These are phyloP conservation scores for Nudaria mundana DNA, from an alignment of 2,888 invertebrate genomes.

Conservation along the genomic window DNA sequence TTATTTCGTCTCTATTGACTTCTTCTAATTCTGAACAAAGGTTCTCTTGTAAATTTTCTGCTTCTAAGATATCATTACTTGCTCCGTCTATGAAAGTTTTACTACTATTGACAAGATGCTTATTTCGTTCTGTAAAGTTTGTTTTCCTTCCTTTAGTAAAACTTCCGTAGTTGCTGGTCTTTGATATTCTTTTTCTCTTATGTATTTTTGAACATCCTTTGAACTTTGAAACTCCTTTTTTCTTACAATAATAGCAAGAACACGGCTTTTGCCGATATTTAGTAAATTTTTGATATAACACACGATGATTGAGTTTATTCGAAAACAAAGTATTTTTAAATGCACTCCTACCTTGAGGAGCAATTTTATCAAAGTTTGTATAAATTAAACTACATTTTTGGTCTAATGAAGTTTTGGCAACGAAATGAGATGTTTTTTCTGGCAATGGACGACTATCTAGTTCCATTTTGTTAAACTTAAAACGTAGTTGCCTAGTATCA, in stretches of 20 bases:
- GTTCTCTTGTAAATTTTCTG: not conserved
- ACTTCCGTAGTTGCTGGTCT: not conserved
- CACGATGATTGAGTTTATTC: not conserved
- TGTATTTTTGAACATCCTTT: not conserved
- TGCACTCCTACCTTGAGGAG: not conserved
- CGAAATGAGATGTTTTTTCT: not conserved
- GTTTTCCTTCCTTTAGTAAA: not conserved
- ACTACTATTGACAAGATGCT: not conserved
- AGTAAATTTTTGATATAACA: not conserved
- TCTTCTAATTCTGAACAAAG: not conserved
- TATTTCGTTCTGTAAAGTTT: not conserved
- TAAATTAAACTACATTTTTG: not conserved
- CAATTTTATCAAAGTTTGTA: not conserved
- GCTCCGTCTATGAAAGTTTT: not conserved
- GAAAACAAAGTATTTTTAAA: not conserved
- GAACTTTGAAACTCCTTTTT: not conserved
- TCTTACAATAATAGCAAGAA: not conserved
- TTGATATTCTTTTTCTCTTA: not conserved
- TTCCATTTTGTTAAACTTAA: not conserved
- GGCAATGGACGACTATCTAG: not conserved
- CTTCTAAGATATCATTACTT: not conserved
- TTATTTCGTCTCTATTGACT: too few relatives aligned
- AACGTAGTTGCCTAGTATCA: not conserved
- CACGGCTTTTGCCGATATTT: not conserved
- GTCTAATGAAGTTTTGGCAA: not conserved